A percentile compares a stretch with the other conserved stretches of the same genome.
phyloP scores from a whole-genome alignment of 2,888 invertebrate genomes.

The Callyntrura sp. region DNA sequence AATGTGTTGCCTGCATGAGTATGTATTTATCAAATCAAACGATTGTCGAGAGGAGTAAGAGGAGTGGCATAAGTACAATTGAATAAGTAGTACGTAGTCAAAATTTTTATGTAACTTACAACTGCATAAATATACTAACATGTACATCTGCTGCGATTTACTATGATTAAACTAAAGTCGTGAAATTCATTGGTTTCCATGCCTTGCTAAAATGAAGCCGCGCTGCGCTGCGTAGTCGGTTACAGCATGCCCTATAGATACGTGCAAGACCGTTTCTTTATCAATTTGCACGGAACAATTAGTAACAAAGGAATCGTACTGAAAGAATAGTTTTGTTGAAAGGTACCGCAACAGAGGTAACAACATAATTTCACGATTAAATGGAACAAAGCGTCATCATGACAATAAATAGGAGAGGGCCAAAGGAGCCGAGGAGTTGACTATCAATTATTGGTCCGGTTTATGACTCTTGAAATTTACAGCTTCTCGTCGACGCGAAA shows the following conservation, averaged over 20 bases:
- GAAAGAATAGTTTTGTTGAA: not conserved
- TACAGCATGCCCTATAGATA: too few relatives aligned
- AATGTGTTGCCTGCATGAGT: not conserved
- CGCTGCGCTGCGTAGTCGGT: too few relatives aligned
- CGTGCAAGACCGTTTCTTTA: not conserved
- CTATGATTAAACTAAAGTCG: too few relatives aligned
- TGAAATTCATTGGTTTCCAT: too few relatives aligned
- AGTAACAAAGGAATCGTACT: not conserved
- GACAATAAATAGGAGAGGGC: conserved; percentile 49
- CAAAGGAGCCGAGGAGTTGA: conserved; percentile 60
- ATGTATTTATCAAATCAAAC: not conserved
- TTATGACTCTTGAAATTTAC: conserved; percentile 63
- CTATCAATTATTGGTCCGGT: conserved; percentile 69
- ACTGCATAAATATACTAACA: too few relatives aligned
- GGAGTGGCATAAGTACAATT: not conserved
- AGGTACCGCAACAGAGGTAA: not conserved
- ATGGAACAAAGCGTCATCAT: conserved; percentile 45
- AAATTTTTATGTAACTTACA: too few relatives aligned
- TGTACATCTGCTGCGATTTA: too few relatives aligned
- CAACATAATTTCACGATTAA: conserved; percentile 25
- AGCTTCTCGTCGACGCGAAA: conserved; percentile 24
- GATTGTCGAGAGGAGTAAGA: not conserved
- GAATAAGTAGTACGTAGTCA: not conserved
- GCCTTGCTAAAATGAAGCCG: too few relatives aligned
- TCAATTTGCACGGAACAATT: not conserved